Evolutionary conservation across 1,140 invertebrate genomes (phyloP).

Genomic region (Camponotus vicinus): DNA sequence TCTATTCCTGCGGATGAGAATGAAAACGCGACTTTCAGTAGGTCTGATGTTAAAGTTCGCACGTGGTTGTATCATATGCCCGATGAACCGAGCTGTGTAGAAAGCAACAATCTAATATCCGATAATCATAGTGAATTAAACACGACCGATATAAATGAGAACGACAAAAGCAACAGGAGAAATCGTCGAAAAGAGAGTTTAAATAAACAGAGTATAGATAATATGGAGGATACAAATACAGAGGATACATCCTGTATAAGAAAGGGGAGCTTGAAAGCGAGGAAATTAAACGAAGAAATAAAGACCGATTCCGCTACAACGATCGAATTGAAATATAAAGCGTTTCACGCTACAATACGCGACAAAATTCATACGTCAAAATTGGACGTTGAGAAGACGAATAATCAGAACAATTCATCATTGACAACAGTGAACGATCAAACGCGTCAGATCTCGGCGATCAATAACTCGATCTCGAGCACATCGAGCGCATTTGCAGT

Average conservation of each 20-base stretch:
- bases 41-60: background rate
- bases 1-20: background rate
- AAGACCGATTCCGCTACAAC: background rate
- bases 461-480: background rate
- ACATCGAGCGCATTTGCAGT: background rate
- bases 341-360: background rate
- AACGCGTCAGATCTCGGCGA: background rate
- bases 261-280: background rate
- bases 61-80: constrained; percentile 25
- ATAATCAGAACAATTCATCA: background rate
- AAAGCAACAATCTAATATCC: background rate
- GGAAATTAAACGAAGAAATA: background rate
- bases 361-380: background rate
- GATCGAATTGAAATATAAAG: constrained; percentile 27
- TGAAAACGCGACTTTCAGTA: background rate
- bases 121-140: background rate
- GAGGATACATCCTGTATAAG: background rate
- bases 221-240: background rate
- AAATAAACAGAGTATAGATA: background rate
- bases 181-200: too few relatives aligned
- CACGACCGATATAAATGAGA: background rate
- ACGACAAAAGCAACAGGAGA: background rate
- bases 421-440: background rate
- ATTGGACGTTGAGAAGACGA: background rate
- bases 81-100: too few relatives aligned